A percentile compares a stretch with the other conserved stretches of the same genome.
phyloP scores from a whole-genome alignment of 2,113 vertebrate species.

The Tringa solitaria region DNA sequence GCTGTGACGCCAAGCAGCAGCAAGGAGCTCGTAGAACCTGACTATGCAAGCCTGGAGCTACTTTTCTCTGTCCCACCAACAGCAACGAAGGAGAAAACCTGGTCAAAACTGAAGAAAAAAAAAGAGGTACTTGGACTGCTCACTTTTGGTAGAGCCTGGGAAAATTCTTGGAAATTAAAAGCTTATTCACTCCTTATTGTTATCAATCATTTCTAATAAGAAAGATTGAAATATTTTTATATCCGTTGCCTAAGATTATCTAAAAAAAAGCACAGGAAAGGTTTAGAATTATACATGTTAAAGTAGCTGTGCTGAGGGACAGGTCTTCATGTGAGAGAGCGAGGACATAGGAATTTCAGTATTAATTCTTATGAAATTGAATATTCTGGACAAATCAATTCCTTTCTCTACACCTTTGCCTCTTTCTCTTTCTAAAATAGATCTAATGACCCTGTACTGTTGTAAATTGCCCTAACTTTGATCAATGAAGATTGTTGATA shows the following conservation, averaged over 20 bases:
- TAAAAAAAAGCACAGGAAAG: not conserved
- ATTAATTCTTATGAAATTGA: not conserved
- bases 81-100: conserved; percentile 74
- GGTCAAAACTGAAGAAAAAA: conserved; percentile 76
- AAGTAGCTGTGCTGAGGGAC: not conserved
- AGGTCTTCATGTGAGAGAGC: not conserved
- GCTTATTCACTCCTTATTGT: not conserved
- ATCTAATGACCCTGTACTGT: not conserved
- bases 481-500: not conserved
- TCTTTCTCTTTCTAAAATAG: not conserved
- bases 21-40: conserved; percentile 72
- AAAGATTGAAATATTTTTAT: not conserved
- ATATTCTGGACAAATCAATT: not conserved
- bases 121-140: conserved; percentile 79
- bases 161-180: not conserved
- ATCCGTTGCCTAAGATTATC: not conserved
- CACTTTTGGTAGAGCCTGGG: not conserved
- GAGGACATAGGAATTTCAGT: not conserved
- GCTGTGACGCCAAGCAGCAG: conserved; percentile 59
- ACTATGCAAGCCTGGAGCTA: conserved; percentile 88
- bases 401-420: not conserved
- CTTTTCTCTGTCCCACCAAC: conserved; percentile 85
- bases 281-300: not conserved
- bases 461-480: not conserved
- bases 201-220: not conserved